Conservation (phyloP, 1,140 invertebrate genomes). For the Brachionus rubens region DNA sequence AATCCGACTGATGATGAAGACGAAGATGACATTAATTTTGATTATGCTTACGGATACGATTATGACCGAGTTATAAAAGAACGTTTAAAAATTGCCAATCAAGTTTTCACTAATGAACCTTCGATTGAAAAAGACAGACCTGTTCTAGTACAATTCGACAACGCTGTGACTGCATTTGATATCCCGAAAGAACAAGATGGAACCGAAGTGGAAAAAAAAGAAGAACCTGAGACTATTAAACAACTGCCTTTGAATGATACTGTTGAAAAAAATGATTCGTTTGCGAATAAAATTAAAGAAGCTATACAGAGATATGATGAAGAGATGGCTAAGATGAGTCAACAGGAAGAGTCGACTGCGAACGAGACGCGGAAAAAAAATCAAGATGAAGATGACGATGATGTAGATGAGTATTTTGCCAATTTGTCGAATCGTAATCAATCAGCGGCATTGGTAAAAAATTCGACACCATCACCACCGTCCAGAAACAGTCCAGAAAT, state of each 20-base stretch:
- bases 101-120: slow-evolving; percentile 13
- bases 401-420: neutral
- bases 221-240: neutral
- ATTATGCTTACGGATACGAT: slow-evolving; percentile 33
- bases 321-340: neutral
- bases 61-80: slow-evolving; percentile 39
- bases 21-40: slow-evolving; percentile 33
- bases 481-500: neutral
- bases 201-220: neutral
- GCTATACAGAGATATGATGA: slow-evolving; percentile 28
- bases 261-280: slow-evolving; percentile 12
- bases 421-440: neutral
- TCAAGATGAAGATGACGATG: slow-evolving; percentile 2
- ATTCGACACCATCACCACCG: slow-evolving; percentile 15
- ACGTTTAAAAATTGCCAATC: slow-evolving; percentile 35
- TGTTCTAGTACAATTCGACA: neutral
- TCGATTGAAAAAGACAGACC: neutral
- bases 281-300: slow-evolving; percentile 33
- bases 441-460: neutral
- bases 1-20: neutral
- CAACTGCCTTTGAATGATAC: slow-evolving; percentile 37
- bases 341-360: neutral
- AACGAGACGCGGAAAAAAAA: no score
- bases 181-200: neutral
- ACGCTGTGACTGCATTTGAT: slow-evolving; percentile 23